phyloP scores from a whole-genome alignment of 2,113 vertebrate genomes.

The Chlorocebus sabaeus region DNA sequence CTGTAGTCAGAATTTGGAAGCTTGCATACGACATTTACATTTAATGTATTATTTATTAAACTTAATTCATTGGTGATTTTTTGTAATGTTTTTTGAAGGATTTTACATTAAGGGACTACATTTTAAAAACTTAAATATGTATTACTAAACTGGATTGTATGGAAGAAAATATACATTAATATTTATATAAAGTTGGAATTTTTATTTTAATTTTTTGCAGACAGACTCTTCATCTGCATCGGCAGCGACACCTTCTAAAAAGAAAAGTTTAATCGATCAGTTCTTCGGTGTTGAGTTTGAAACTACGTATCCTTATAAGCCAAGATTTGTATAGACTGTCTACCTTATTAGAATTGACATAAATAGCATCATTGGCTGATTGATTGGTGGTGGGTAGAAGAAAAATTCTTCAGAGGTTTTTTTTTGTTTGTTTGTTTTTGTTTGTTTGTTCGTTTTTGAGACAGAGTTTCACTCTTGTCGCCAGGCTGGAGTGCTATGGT shows the following conservation, averaged over 20 bases:
- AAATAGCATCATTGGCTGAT: not conserved
- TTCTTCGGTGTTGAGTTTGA: conserved; percentile 98
- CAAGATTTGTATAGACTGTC: conserved; percentile 39
- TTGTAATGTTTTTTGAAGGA: not conserved
- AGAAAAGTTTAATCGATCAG: conserved; percentile 98
- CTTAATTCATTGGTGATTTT: not conserved
- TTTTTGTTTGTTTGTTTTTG: no score
- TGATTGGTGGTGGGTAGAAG: not conserved
- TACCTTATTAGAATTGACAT: not conserved
- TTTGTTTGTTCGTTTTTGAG: no score
- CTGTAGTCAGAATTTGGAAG: not conserved
- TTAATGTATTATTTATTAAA: not conserved
- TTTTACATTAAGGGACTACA: not conserved
- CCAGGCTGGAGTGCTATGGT: no score
- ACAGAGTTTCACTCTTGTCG: no score
- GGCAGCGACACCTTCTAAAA: conserved; percentile 86
- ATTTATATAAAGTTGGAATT: conserved; percentile 18
- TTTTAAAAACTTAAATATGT: conserved; percentile 18
- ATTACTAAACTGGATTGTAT: conserved; percentile 18
- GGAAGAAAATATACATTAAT: not conserved
- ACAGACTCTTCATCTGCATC: conserved; percentile 83
- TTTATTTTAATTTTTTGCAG: conserved; percentile 78
- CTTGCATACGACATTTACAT: not conserved
- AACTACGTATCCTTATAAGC: conserved; percentile 94
- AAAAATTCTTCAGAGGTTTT: not conserved